These are phyloP conservation scores for Paraescarpia echinospica DNA, from an alignment of 1,140 invertebrate genomes.

Conservation along the genomic window DNA sequence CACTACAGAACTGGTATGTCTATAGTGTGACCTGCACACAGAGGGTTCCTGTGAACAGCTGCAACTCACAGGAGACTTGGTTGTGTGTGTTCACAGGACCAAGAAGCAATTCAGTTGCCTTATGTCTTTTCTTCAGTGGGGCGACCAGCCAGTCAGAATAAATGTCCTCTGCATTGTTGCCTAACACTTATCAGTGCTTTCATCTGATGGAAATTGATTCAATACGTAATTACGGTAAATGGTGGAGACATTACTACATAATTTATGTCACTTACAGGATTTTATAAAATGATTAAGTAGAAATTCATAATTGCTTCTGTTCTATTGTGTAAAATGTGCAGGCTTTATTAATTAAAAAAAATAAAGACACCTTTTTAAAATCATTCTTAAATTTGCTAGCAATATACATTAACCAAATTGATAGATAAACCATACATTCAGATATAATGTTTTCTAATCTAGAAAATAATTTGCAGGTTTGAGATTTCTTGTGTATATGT, in stretches of 20 bases:
- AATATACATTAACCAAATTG: neutral
- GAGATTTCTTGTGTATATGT: neutral
- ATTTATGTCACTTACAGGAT: neutral
- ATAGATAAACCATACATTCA: neutral
- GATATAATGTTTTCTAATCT: neutral
- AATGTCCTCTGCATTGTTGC: no score
- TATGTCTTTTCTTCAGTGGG: neutral
- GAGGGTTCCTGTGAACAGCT: neutral
- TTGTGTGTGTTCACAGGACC: neutral
- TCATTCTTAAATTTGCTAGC: neutral
- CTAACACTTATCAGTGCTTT: neutral
- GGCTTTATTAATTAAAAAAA: neutral
- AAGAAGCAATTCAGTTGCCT: neutral
- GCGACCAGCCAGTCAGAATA: neutral
- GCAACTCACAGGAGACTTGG: neutral
- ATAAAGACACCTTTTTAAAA: neutral
- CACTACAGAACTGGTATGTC: neutral
- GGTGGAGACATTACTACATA: neutral
- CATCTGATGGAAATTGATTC: neutral
- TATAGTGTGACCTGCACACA: neutral
- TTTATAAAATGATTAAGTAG: neutral
- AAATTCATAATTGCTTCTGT: neutral
- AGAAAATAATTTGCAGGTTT: neutral
- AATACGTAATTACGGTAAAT: neutral
- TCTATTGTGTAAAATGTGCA: no score